Evolutionary conservation across 2,113 vertebrate genomes (phyloP).

Genomic region (Clarias gariepinus): DNA sequence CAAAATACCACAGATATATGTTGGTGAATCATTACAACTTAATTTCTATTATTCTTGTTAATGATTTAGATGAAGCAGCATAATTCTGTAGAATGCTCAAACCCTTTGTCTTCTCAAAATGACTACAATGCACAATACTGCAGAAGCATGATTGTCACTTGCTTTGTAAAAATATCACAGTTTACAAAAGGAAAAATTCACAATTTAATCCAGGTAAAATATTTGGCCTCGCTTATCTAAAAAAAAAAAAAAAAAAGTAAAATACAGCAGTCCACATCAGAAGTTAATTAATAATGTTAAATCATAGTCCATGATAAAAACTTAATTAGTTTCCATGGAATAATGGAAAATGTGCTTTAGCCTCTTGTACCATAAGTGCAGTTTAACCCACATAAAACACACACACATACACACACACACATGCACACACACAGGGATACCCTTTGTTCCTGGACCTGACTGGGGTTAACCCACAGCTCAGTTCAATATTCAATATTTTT

Average conservation of each 20-base stretch:
- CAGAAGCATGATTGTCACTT: background rate
- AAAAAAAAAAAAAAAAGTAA: background rate
- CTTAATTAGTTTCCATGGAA: background rate
- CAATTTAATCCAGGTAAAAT: constrained; percentile 1
- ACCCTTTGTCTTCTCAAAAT: background rate
- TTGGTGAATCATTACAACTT: background rate
- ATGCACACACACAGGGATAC: background rate
- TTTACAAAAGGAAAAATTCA: background rate
- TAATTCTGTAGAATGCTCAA: background rate
- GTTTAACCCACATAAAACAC: background rate
- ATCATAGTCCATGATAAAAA: background rate
- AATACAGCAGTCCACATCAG: background rate
- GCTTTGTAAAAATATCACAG: constrained; percentile 2
- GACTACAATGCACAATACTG: background rate
- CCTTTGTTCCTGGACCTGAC: background rate
- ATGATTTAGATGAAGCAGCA: background rate
- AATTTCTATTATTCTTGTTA: background rate
- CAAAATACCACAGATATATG: background rate
- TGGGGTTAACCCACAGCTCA: background rate
- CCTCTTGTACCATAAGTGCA: background rate
- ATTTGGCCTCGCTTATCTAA: background rate
- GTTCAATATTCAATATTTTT: background rate
- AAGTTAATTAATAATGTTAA: background rate
- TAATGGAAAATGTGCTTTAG: background rate
- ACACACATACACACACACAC: background rate